Conservation (phyloP, 2,113 vertebrate genomes). For the Eidolon helvum region DNA sequence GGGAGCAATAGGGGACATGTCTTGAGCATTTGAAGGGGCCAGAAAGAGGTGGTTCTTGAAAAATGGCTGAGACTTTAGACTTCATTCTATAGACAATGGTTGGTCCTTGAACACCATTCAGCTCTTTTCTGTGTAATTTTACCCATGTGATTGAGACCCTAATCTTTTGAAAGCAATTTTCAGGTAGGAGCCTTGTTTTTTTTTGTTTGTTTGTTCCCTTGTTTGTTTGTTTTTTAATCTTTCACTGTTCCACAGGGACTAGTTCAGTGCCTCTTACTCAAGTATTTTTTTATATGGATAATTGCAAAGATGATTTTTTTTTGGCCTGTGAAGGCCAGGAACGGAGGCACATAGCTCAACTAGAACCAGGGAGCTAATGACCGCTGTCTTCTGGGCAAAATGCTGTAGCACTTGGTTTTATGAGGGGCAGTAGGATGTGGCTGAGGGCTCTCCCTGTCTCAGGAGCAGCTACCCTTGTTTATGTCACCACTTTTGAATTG, state of each 20-base stretch:
- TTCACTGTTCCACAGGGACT: not conserved
- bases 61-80: not conserved
- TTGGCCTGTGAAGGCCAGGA: too few species aligned
- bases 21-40: not conserved
- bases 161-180: not conserved
- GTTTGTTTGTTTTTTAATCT: not conserved
- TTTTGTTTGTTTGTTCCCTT: not conserved
- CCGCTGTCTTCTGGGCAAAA: not conserved
- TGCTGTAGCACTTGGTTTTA: not conserved
- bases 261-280: not conserved
- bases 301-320: not conserved
- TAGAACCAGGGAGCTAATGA: rapidly evolving
- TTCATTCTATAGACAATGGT: not conserved
- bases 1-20: not conserved
- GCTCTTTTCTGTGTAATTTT: not conserved
- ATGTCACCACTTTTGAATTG: not conserved
- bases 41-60: not conserved
- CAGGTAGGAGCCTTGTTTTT: too few species aligned
- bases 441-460: not conserved
- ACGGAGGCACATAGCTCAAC: not conserved
- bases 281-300: not conserved
- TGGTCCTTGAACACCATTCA: not conserved
- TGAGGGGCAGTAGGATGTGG: rapidly evolving
- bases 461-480: not conserved
- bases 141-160: not conserved